phyloP scores from a whole-genome alignment of 2,888 invertebrate genomes.

The Torymus tubicola region DNA sequence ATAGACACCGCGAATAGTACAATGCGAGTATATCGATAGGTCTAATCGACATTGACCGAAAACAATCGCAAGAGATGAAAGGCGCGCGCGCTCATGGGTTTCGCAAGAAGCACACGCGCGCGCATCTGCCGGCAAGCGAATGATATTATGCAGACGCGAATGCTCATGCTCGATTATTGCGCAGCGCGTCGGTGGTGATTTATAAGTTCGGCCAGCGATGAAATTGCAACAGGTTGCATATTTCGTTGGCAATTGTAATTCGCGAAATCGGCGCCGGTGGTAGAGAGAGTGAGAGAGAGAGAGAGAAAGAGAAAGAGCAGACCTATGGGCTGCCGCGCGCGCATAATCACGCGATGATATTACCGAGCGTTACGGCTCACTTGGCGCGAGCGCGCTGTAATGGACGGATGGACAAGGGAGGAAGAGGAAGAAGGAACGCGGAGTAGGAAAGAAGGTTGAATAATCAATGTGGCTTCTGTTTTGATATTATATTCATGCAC shows the following conservation, averaged over 20 bases:
- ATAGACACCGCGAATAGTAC: not conserved
- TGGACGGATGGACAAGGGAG: not conserved
- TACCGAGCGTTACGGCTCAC: constrained; percentile 21
- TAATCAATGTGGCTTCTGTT: too few species aligned
- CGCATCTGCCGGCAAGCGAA: constrained; percentile 43
- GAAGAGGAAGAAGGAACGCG: too few species aligned
- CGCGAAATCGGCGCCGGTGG: not conserved
- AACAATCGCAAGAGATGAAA: not conserved
- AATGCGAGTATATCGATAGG: not conserved
- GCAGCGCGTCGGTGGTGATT: constrained; percentile 50
- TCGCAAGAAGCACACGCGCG: not conserved
- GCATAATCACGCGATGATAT: constrained; percentile 19
- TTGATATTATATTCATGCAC: too few species aligned
- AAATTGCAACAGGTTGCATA: constrained; percentile 59
- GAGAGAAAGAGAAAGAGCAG: too few species aligned
- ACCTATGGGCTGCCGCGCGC: not conserved
- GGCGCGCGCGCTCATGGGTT: not conserved
- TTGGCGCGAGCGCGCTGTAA: not conserved
- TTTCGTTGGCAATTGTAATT: constrained; percentile 52
- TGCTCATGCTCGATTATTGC: not conserved
- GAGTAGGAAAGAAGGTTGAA: too few species aligned
- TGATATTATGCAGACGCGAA: constrained; percentile 39
- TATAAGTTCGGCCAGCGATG: constrained; percentile 56
- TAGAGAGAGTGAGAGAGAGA: too few species aligned
- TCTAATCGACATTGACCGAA: constrained; percentile 9